Evolutionary conservation across 2,888 invertebrate species (phyloP).

Genomic region (Caenorhabditis panamensis): DNA sequence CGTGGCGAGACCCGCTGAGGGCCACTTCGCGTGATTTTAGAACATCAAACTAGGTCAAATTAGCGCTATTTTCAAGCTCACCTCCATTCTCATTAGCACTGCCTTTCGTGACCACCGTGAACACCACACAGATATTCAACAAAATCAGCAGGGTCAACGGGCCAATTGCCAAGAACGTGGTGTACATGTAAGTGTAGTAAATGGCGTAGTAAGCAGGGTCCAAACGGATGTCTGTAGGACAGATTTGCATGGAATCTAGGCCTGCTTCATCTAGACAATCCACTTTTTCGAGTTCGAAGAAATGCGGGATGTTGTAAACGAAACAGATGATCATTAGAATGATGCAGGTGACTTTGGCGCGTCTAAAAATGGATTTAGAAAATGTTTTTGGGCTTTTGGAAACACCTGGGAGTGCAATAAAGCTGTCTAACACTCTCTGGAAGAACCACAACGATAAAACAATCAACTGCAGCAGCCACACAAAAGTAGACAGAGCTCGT

Average conservation of each 20-base stretch:
- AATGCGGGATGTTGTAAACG: conserved; percentile 80
- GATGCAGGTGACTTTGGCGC: conserved; percentile 75
- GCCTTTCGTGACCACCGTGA: conserved; percentile 65
- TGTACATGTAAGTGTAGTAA: conserved; percentile 79
- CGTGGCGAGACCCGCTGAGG: too few species aligned
- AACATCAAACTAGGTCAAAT: too few species aligned
- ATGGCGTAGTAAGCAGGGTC: conserved; percentile 79
- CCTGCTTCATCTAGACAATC: conserved; percentile 62
- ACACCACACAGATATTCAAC: conserved; percentile 78
- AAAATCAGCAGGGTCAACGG: conserved; percentile 78
- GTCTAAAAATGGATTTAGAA: conserved; percentile 40
- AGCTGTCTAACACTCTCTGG: conserved; percentile 70
- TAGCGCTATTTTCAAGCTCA: too few species aligned
- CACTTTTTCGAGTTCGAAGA: conserved; percentile 76
- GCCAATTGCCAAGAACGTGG: conserved; percentile 80
- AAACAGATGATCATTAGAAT: conserved; percentile 71
- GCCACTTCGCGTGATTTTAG: too few species aligned
- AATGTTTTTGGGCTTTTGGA: background rate
- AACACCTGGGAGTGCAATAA: conserved; percentile 78
- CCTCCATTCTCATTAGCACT: conserved; percentile 51
- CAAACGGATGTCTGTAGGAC: conserved; percentile 73
- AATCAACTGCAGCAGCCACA: conserved; percentile 80
- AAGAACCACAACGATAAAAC: conserved; percentile 75
- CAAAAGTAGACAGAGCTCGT: conserved; percentile 81
- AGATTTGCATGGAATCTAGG: conserved; percentile 63